Evolutionary conservation across 2,797 vertebrate genomes (phyloP).

Genomic region (Tadarida brasiliensis): DNA sequence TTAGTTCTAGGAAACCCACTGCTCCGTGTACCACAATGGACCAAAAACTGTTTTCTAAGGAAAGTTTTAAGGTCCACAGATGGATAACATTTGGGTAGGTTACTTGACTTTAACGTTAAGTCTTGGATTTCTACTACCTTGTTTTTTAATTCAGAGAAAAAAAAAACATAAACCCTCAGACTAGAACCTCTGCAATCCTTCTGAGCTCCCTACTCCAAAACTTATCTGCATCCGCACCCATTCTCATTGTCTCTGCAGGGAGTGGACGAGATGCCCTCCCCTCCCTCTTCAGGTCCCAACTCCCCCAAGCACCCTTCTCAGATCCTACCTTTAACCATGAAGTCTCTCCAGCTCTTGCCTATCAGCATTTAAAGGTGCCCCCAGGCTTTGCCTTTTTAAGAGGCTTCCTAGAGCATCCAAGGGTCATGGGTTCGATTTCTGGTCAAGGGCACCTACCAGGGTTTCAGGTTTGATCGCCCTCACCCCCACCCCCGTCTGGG

Average conservation of each 20-base stretch:
- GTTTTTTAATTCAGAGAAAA: not conserved
- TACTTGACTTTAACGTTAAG: not conserved
- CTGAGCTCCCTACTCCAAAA: not conserved
- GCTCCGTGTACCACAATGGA: not conserved
- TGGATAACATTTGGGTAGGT: not conserved
- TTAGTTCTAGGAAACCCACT: too few relatives aligned
- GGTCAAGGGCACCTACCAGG: too few relatives aligned
- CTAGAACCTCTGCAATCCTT: not conserved
- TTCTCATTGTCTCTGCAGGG: not conserved
- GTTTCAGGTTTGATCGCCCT: too few relatives aligned
- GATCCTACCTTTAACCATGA: not conserved
- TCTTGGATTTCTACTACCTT: not conserved
- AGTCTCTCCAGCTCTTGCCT: not conserved
- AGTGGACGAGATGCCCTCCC: not conserved
- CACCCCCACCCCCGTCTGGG: too few relatives aligned
- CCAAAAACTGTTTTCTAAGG: not conserved
- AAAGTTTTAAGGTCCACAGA: not conserved
- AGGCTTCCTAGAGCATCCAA: too few relatives aligned
- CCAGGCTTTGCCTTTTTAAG: not conserved
- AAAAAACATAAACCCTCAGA: not conserved
- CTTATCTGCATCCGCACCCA: not conserved
- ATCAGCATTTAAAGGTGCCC: not conserved
- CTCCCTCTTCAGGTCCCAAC: too few relatives aligned
- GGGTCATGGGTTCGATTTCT: too few relatives aligned
- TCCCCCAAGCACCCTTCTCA: not conserved